A percentile compares a stretch with the other conserved stretches of the same genome.
These are phyloP conservation scores for Erythrocercus mccallii DNA, from an alignment of 2,113 vertebrate species.

Conservation along the genomic window DNA sequence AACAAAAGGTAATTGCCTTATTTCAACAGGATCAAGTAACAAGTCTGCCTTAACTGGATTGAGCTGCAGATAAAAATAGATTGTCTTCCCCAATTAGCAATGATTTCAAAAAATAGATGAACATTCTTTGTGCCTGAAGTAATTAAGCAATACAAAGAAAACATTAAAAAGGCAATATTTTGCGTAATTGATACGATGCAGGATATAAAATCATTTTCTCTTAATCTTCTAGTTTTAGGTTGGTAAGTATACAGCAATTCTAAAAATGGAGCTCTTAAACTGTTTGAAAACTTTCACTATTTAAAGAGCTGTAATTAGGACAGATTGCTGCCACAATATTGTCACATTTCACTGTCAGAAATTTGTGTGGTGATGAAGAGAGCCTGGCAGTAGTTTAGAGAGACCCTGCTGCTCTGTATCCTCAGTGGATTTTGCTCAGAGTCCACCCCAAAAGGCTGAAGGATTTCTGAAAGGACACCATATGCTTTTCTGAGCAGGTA, in stretches of 20 bases:
- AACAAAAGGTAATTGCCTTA: neutral
- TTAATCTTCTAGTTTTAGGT: neutral
- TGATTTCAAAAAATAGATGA: neutral
- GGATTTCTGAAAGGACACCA: neutral
- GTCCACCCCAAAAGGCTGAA: neutral
- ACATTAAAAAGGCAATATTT: neutral
- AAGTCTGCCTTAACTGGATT: neutral
- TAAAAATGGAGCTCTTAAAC: neutral
- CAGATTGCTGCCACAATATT: neutral
- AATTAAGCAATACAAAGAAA: neutral
- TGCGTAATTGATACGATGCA: no score
- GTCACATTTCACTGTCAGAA: neutral
- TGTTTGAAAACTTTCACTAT: neutral
- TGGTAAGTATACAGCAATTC: neutral
- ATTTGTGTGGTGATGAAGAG: neutral
- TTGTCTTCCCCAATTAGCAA: neutral
- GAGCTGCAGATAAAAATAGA: neutral
- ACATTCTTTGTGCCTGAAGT: neutral
- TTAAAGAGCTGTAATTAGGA: neutral
- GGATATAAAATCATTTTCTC: neutral
- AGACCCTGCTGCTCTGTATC: neutral
- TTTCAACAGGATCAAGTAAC: neutral
- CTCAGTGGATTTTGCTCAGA: neutral
- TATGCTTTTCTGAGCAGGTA: neutral
- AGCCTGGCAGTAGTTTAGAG: neutral